Evolutionary conservation across 2,888 invertebrate species (phyloP), one percentile per base, ranked within the genome.

Genomic region (Spilosoma lubricipeda): DNA sequence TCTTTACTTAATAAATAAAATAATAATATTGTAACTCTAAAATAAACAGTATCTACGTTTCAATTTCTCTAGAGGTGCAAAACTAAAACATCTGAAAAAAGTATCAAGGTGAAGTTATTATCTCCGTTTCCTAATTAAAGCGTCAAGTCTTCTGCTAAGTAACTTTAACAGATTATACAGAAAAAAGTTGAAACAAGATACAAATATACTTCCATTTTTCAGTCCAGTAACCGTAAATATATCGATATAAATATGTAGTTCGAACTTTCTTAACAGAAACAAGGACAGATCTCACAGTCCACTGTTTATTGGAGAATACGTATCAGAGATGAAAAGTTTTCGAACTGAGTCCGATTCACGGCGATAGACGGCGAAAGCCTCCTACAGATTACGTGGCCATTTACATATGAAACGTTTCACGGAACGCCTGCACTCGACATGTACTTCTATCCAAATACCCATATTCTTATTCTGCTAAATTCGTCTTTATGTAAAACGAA

Each of bases 351-450:
- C 87, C 90, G 91, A 93, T 93, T 90, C 88, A 89, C 87, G 90
- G 81, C 90, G 90, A 93, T 93, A 93, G 89, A 89, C 90, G 89
- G 84, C 83, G 86, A 72, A 84, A 86, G 90, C 89, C 91, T 90
- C 87, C 88, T 88, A 89, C 92, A 93, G 95, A 94, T 95, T 95
- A 94, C 91, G 85, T 88, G 77, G 84, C 90, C 89, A 95, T 95
- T 94, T 95, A 94, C 95, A 95, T 95, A 92, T 90, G 94, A 93
- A 94, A 92, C 94, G 93, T 92, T 93, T 92, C 91, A 91, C 90
- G 90, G 92, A 93, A 90, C 89, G 90, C 90, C 87, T 93, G 92
- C 91, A 93, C 88, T 90, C 88, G 88, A 89, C 90, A 90, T 88
- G 89, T 92, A 90, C 90, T 90, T 90, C 90, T 90, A 90, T 90